A percentile compares a stretch with the other conserved stretches of the same genome.
Evolutionary conservation across 2,888 invertebrate genomes (phyloP).

Genomic region (Tetanocera ferruginea): DNA sequence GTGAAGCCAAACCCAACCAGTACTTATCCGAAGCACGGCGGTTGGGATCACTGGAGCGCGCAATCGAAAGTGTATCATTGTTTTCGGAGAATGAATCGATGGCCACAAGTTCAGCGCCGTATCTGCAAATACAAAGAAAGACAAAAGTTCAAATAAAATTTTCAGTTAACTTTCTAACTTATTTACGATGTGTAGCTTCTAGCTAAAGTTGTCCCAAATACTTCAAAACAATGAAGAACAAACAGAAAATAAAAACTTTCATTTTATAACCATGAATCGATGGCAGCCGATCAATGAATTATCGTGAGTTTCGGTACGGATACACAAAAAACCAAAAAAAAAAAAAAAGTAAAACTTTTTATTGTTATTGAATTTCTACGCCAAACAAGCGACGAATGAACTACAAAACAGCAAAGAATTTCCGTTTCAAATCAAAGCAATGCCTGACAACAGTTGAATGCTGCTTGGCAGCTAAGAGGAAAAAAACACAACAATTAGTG

Average conservation of each 20-base stretch:
- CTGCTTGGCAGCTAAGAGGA: neutral
- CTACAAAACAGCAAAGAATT: neutral
- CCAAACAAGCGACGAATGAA: neutral
- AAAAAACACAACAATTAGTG: neutral
- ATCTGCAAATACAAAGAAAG: constrained; percentile 73
- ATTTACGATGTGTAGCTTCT: neutral
- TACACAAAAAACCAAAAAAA: neutral
- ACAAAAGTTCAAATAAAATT: neutral
- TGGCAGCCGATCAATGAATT: neutral
- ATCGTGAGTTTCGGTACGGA: neutral
- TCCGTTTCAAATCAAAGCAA: neutral
- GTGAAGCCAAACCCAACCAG: constrained; percentile 91
- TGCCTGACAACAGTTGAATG: too few relatives aligned
- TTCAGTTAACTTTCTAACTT: neutral
- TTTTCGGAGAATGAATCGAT: constrained; percentile 93
- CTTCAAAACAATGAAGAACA: neutral
- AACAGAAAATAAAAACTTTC: constrained; percentile 12
- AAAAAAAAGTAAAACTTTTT: neutral
- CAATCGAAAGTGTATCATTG: constrained; percentile 88
- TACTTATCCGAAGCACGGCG: constrained; percentile 81
- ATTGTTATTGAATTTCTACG: neutral
- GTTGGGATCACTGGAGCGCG: constrained; percentile 75
- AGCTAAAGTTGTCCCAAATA: constrained; percentile 9
- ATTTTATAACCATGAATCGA: constrained; percentile 9
- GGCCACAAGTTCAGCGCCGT: constrained; percentile 94